Evolutionary conservation across 1,140 invertebrate genomes (phyloP).

Genomic region (Achroia grisella): DNA sequence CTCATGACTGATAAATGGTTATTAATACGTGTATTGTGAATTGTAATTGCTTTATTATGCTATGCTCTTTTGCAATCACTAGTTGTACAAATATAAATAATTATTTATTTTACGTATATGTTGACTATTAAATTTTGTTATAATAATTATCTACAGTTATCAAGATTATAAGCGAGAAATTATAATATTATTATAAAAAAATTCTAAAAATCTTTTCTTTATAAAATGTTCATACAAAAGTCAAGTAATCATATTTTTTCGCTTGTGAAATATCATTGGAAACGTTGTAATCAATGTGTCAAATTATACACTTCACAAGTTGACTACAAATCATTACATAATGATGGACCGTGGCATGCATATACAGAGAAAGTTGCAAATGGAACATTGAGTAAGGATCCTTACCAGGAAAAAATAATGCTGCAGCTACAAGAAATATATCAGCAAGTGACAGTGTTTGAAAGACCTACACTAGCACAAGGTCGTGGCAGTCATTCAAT

Average conservation of each 20-base stretch:
- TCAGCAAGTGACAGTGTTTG: conserved; percentile 77
- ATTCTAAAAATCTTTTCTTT: conserved; percentile 25
- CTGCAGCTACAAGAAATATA: conserved; percentile 82
- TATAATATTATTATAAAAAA: conserved; percentile 25
- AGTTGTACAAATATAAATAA: too few species aligned
- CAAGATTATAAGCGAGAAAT: conserved; percentile 1
- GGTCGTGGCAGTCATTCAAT: conserved; percentile 48
- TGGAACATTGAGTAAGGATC: conserved; percentile 76
- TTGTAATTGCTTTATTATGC: too few species aligned
- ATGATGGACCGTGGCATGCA: conserved; percentile 66
- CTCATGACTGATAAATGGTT: too few species aligned
- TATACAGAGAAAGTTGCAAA: conserved; percentile 76
- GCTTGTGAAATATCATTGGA: conserved; percentile 31
- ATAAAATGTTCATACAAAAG: conserved; percentile 41
- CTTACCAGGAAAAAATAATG: conserved; percentile 81
- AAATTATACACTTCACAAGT: conserved; percentile 42
- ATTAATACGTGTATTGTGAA: too few species aligned
- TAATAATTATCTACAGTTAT: not conserved
- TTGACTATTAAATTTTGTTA: conserved; percentile 3
- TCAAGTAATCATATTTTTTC: conserved; percentile 25
- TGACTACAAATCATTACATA: conserved; percentile 19
- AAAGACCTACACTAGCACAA: conserved; percentile 60
- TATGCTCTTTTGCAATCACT: too few species aligned
- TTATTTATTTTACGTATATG: too few species aligned
- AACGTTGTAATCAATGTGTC: conserved; percentile 35